Evolutionary conservation across 2,797 vertebrate species (phyloP).

Genomic region (Lutjanus argentimaculatus): DNA sequence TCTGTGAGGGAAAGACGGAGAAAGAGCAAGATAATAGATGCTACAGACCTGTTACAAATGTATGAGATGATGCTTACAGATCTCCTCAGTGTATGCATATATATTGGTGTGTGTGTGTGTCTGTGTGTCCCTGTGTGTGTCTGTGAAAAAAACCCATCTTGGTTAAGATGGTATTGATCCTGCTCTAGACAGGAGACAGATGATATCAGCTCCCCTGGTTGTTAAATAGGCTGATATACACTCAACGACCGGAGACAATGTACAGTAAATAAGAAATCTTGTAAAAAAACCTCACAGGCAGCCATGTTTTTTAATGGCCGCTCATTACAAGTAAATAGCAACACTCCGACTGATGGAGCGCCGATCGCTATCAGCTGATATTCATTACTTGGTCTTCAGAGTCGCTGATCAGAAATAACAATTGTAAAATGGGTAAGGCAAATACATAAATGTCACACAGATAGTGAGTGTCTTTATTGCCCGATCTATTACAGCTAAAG

Average conservation of each 20-base stretch:
- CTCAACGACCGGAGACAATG: conserved; percentile 51
- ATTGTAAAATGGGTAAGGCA: conserved; percentile 39
- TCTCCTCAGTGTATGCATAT: conserved; percentile 40
- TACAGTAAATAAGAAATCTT: conserved; percentile 67
- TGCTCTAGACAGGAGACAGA: conserved; percentile 52
- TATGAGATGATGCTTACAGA: conserved; percentile 55
- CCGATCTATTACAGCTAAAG: conserved; percentile 41
- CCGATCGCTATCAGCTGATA: conserved; percentile 52
- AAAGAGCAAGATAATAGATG: conserved; percentile 36
- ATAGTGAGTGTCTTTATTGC: conserved; percentile 45
- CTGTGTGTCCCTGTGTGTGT: neutral
- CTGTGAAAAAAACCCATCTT: conserved; percentile 35
- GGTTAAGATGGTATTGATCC: conserved; percentile 72
- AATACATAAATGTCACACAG: conserved; percentile 64
- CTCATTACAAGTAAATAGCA: conserved; percentile 56
- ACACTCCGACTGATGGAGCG: conserved; percentile 30
- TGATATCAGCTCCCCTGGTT: conserved; percentile 49
- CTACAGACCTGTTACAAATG: conserved; percentile 48
- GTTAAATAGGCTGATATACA: conserved; percentile 70
- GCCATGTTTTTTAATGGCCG: conserved; percentile 56
- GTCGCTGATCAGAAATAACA: conserved; percentile 47
- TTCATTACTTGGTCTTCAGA: conserved; percentile 37
- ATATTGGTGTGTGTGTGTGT: conserved; percentile 18
- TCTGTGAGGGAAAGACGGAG: neutral
- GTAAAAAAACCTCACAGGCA: conserved; percentile 57